Conservation (phyloP, 2,888 invertebrate species). For the Glyphotaelius pellucidus region DNA sequence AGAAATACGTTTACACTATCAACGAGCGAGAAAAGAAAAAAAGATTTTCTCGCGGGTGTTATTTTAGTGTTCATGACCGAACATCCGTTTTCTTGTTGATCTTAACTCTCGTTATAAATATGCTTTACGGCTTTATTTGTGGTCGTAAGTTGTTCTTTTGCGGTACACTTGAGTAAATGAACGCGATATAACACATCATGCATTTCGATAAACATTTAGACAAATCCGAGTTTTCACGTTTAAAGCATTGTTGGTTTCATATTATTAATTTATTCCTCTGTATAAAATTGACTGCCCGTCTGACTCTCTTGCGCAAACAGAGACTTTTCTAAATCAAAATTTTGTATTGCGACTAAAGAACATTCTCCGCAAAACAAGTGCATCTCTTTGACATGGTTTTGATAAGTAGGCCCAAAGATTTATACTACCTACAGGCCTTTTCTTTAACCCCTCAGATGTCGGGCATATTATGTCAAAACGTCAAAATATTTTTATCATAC, state of each 20-base stretch:
- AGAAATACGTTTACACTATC: neutral
- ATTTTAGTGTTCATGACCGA: neutral
- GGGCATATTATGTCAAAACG: too few species aligned
- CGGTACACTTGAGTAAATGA: neutral
- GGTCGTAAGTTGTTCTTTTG: neutral
- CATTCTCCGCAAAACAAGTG: too few species aligned
- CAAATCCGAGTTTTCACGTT: neutral
- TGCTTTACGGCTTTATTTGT: conserved; percentile 5
- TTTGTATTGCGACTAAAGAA: too few species aligned
- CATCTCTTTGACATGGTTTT: too few species aligned
- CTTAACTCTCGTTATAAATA: neutral
- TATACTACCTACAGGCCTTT: too few species aligned
- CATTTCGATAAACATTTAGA: neutral
- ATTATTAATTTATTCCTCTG: neutral
- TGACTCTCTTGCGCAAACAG: too few species aligned
- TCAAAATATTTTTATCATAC: too few species aligned
- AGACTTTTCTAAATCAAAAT: too few species aligned
- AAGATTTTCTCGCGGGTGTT: neutral
- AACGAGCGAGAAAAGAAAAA: neutral
- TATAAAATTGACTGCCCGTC: neutral
- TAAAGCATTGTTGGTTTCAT: neutral
- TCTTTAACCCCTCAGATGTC: too few species aligned
- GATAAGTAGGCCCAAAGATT: too few species aligned
- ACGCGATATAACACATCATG: neutral
- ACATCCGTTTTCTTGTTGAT: neutral